Base-by-base conservation (phyloP, 2,888 invertebrate species). In the Diarsia dahlii region DNA sequence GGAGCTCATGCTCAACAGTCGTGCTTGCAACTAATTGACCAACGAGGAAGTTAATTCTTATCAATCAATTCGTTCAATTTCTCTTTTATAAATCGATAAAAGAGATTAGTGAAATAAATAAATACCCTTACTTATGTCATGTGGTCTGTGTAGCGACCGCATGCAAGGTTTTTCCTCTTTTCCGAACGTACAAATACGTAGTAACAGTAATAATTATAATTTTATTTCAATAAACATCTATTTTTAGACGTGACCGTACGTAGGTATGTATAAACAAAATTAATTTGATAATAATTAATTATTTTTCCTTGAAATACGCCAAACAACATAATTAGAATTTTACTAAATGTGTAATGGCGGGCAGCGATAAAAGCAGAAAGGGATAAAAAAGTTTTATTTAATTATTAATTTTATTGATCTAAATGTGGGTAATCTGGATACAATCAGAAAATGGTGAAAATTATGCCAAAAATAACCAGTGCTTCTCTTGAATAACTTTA, bases 271-370 rank as follows among this genome's bases (percentile, higher is more conserved):
- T 48, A 50, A 69, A 75, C 34, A 45, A 54, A 75, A 71, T 78
- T 81, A 71, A 74, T 74, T 76, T 66, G 34, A 78, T 83, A 71
- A 81, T 75, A 12, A 60, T 80, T 71, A 56, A 52, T 71, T 28
- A 58, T 34, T 75, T 82, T 82, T 82, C 82, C 85, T 81, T 39
- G 48, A 75, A 63, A 64, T 45, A 71, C 15, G 6, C 8, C 23
- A 45, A 71, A 63, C 46, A 58, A 52, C 39, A 60, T 54, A 39
- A 39, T 39, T 39, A 34, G 5, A 67, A 71, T 84, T 64, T 67
- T 18, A 28, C 20, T 13, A 70, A 71, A 83, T 69, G 23, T 46
- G 12, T 46, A 48, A 45, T 20, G 12, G 45, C 12, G 10, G 20
- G 1, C 50, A 0, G 18, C 13, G 62, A 80, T 71, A 70, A 52